Evolutionary conservation across 2,113 vertebrate species (phyloP), one percentile per base, ranked within the genome.

Genomic region (Acrocephalus arundinaceus): DNA sequence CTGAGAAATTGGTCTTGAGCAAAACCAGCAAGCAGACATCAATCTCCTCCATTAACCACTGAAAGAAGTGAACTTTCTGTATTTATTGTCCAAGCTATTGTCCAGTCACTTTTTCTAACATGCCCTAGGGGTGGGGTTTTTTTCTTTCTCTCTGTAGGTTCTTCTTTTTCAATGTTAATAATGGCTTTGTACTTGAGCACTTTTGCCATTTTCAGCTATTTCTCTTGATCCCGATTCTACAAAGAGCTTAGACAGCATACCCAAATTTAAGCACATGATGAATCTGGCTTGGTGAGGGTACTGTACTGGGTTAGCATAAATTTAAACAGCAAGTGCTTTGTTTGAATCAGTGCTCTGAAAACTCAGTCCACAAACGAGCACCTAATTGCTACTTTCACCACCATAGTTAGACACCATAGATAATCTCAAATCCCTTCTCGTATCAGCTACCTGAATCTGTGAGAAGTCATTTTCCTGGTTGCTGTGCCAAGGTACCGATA

Each of bases 61-160:
- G 28, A 67, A 89, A 85, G 17, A 55, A 55, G 8, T n/a, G 49
- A 65, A 61, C 9, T 80, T 83, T 65, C 27, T 75, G 9, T 51
- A 59, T 63, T 92, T 93, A 45, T 58, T 80, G 5, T 37, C 10
- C 25, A 49, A 61, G 68, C 5, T 82, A 19, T 65, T 72, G 16
- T 18, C 24, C 16, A 80, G 13, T n/a, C 10, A 22, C 43, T 55
- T 66, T 82, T 55, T 48, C 75, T 39, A 63, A 31, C 8, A 20
- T 27, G 11, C 9, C 18, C 5, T 62, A 58, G 24, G 11, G 9
- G 2, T 43, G 9, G 1, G 1, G 0, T 4, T 5, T 28, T 54
- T 88, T 43, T 39, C 43, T 70, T 65, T 25, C 23, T 76, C 51
- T 39, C 14, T 5, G 4, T 27, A 45, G 7, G 1, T 37, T 90